Base-by-base conservation (phyloP, 2,888 invertebrate species). In the Timandra comae region DNA sequence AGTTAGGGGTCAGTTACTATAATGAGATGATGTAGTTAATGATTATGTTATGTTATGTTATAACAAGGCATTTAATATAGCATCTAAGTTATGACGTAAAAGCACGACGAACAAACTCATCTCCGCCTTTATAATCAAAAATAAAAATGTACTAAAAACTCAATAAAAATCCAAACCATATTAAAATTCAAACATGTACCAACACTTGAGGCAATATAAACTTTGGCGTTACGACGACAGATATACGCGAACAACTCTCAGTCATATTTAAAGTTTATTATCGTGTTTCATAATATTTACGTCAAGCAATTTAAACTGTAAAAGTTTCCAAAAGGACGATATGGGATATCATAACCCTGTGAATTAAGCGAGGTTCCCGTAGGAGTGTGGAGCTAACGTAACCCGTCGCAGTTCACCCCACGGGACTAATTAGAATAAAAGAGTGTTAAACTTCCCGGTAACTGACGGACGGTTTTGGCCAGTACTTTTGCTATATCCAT, bases 351-450 rank as follows among this genome's bases (percentile, higher is more conserved):
- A 56, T 56, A 67, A 61, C 59, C 57, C 58, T 55, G 44, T 45
- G 51, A 64, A 64, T 72, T 63, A 66, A 67, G 59, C 56, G 63
- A 61, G 48, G 51, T 53, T 65, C 73, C 60, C 66, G 36, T 7
- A 52, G 38, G 62, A 59, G 49, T 45, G 30, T 35, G n/a, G n/a
- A n/a, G 56, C 56, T 42, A 56, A 52, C 59, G 57, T 61, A 67
- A 61, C 54, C 60, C 62, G 59, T 57, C 54, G 58, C 61, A 69
- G 72, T 69, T 55, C 38, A 40, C 46, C 77, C 63, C 70, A 35
- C 38, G 55, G 64, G 75, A 52, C 64, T 78, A 79, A 80, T 81
- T 79, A 78, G 69, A 74, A 73, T 77, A 75, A 76, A 80, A 78
- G 72, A 75, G 76, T 76, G 76, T 73, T 73, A 75, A 77, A 78